Conservation (phyloP, 2,888 invertebrate species). For the Opisthograptis luteolata region DNA sequence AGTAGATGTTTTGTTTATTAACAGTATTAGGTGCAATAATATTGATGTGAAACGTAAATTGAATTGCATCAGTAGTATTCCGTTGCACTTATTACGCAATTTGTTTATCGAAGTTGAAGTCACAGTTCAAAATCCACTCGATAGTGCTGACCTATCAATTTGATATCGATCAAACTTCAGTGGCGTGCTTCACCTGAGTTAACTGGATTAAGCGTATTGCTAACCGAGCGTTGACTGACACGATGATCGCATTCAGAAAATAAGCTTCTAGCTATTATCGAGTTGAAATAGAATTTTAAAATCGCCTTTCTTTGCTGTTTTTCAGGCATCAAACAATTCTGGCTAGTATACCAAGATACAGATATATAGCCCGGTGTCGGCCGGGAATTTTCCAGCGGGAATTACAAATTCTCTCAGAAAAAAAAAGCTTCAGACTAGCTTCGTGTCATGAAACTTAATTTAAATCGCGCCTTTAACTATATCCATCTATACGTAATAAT, state of each 20-base stretch:
- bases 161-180: slow-evolving; percentile 67
- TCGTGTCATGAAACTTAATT: too few species aligned
- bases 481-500: too few species aligned
- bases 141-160: slow-evolving; percentile 17
- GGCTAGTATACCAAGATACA: neutral
- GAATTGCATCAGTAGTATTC: neutral
- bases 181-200: slow-evolving; percentile 59
- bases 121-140: slow-evolving; percentile 24
- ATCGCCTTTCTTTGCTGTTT: slow-evolving; percentile 8
- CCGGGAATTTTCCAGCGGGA: too few species aligned
- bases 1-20: too few species aligned
- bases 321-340: neutral
- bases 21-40: neutral
- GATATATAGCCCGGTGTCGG: too few species aligned
- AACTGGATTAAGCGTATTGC: slow-evolving; percentile 60
- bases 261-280: slow-evolving; percentile 31
- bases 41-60: neutral
- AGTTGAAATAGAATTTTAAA: slow-evolving; percentile 23
- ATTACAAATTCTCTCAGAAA: too few species aligned
- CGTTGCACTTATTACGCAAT: neutral
- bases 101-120: slow-evolving; percentile 12
- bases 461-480: too few species aligned
- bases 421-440: too few species aligned
- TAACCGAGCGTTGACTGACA: slow-evolving; percentile 58
- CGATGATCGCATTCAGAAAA: slow-evolving; percentile 59